These are phyloP conservation scores for Cottus gobio DNA, from an alignment of 2,113 vertebrate species.

Conservation along the genomic window DNA sequence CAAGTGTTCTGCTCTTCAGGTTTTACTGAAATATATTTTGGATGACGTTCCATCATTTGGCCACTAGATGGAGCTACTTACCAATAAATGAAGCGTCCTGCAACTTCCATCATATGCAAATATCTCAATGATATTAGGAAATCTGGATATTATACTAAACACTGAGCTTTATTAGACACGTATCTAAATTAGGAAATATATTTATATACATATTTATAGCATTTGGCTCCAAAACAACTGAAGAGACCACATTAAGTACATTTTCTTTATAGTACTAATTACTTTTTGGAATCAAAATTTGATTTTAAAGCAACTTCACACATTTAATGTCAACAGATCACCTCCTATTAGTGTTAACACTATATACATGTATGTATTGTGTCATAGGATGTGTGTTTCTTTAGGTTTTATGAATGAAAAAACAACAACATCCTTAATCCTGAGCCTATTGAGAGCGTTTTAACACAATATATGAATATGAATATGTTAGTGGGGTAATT, in stretches of 20 bases:
- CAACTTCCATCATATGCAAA: background rate
- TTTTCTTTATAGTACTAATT: background rate
- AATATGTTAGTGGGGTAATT: background rate
- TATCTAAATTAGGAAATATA: background rate
- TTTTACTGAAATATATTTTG: background rate
- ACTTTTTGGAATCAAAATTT: background rate
- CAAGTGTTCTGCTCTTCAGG: background rate
- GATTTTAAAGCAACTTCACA: background rate
- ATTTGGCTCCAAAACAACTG: background rate
- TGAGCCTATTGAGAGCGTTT: background rate
- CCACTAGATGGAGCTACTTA: slow-evolving; percentile 63
- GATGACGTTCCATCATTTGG: background rate
- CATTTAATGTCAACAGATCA: background rate
- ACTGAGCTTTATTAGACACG: background rate
- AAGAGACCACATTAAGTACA: background rate
- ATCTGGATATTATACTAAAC: background rate
- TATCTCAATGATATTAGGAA: background rate
- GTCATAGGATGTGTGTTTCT: background rate
- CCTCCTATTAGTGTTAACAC: too few relatives aligned
- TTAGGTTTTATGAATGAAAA: background rate
- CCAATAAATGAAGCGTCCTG: slow-evolving; percentile 4
- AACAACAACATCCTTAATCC: background rate
- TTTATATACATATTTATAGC: background rate
- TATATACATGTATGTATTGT: too few relatives aligned
- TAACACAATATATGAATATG: background rate